A percentile compares a stretch with the other conserved stretches of the same genome.
phyloP scores from a whole-genome alignment of 2,797 vertebrate species.

The Mormyrops attenuatus region DNA sequence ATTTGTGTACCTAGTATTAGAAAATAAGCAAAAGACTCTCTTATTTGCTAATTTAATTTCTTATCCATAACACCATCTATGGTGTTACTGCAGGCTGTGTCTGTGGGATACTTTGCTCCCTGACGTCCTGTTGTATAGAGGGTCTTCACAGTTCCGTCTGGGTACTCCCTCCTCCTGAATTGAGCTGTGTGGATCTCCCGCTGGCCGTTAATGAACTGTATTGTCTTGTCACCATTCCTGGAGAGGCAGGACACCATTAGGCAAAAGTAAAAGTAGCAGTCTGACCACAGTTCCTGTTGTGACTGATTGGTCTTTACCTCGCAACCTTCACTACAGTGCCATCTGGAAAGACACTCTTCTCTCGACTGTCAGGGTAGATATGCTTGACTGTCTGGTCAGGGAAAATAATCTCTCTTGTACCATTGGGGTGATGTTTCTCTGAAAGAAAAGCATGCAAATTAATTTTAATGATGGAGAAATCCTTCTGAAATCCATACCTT shows the following conservation, averaged over 20 bases:
- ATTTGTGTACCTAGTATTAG: not conserved
- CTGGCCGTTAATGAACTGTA: constrained; percentile 60
- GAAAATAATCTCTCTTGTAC: constrained; percentile 64
- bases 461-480: not conserved
- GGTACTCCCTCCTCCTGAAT: constrained; percentile 62
- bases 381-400: constrained; percentile 61
- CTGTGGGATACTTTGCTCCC: constrained; percentile 53
- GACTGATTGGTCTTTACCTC: constrained; percentile 46
- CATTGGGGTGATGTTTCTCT: constrained; percentile 65
- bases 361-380: constrained; percentile 41
- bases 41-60: constrained; percentile 29
- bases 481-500: not conserved
- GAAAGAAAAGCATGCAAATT: constrained; percentile 32
- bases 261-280: not conserved
- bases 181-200: constrained; percentile 57
- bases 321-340: constrained; percentile 59
- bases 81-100: constrained; percentile 47
- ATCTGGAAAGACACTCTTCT: constrained; percentile 65
- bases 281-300: not conserved
- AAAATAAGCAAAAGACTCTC: not conserved
- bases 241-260: not conserved
- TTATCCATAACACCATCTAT: constrained; percentile 41
- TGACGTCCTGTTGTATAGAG: constrained; percentile 50
- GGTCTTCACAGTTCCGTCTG: constrained; percentile 60
- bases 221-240: constrained; percentile 62